These are phyloP conservation scores for Andrena dorsata DNA, from an alignment of 2,888 invertebrate species.

Conservation along the genomic window DNA sequence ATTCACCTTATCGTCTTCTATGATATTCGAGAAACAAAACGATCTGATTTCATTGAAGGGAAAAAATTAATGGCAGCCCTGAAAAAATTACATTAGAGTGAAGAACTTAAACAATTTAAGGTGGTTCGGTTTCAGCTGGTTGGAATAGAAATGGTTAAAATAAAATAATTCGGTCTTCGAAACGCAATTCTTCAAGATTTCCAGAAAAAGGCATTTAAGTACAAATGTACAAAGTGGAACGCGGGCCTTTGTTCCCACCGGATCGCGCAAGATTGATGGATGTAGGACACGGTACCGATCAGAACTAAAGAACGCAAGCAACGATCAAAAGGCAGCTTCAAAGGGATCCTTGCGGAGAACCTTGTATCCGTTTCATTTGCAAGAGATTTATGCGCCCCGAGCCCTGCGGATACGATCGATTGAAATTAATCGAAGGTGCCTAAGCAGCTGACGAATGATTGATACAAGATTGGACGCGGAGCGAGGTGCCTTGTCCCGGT, in stretches of 20 bases:
- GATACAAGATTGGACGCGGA: conserved; percentile 44
- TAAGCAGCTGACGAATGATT: conserved; percentile 53
- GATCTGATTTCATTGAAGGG: no score
- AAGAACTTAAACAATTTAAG: no score
- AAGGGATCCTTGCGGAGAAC: conserved; percentile 38
- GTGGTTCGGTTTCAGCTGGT: no score
- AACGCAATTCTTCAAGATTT: no score
- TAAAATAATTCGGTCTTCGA: background rate
- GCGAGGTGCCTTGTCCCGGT: conserved; percentile 48
- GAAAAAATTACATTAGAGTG: no score
- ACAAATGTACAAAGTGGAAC: conserved; percentile 12
- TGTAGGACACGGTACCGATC: conserved; percentile 28
- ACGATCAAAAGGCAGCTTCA: conserved; percentile 46
- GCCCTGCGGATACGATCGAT: conserved; percentile 46
- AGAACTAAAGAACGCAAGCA: conserved; percentile 24
- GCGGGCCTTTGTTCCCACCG: conserved; percentile 7
- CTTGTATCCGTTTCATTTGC: conserved; percentile 48
- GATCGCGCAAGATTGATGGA: conserved; percentile 36
- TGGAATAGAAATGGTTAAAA: background rate
- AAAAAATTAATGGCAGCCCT: no score
- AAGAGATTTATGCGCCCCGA: conserved; percentile 48
- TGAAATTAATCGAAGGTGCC: conserved; percentile 60
- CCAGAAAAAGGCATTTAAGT: conserved; percentile 29
- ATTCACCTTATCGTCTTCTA: background rate
- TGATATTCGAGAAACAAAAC: no score